These are phyloP conservation scores for Baronia brevicornis DNA, from an alignment of 2,888 invertebrate species.

Conservation along the genomic window DNA sequence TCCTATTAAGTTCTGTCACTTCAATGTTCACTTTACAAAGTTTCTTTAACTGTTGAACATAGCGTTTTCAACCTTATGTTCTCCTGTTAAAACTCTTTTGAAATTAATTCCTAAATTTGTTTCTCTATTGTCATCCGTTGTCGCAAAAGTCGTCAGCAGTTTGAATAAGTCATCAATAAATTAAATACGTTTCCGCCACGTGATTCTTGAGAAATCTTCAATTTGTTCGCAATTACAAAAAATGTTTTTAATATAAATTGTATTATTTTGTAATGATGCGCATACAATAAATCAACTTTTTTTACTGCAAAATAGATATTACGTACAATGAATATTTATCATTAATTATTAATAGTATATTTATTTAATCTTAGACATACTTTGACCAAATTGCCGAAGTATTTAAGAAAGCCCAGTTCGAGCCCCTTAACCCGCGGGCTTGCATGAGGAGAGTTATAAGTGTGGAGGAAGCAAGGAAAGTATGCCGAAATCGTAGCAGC, in stretches of 20 bases:
- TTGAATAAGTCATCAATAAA: slow-evolving; percentile 70
- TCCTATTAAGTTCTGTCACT: slow-evolving; percentile 70
- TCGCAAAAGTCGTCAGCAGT: slow-evolving; percentile 53
- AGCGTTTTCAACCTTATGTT: slow-evolving; percentile 25
- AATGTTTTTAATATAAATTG: slow-evolving; percentile 37
- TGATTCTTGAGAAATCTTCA: slow-evolving; percentile 66
- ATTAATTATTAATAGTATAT: neutral
- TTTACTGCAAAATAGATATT: no score
- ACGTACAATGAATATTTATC: neutral
- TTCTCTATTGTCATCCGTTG: slow-evolving; percentile 65
- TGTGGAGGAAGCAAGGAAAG: no score
- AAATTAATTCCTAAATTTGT: no score
- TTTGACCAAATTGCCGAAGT: slow-evolving; percentile 19
- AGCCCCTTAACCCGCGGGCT: no score
- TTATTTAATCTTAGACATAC: neutral
- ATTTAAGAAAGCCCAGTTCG: no score
- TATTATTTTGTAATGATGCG: slow-evolving; percentile 48
- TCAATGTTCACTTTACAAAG: slow-evolving; percentile 42
- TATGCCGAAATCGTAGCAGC: no score
- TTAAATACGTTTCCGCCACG: slow-evolving; percentile 72
- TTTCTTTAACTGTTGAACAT: slow-evolving; percentile 15
- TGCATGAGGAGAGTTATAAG: no score
- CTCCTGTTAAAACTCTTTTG: slow-evolving; percentile 22
- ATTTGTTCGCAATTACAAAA: slow-evolving; percentile 60
- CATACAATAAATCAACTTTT: slow-evolving; percentile 17